Base-by-base conservation (phyloP, 2,797 vertebrate genomes). In the Cuculus canorus region DNA sequence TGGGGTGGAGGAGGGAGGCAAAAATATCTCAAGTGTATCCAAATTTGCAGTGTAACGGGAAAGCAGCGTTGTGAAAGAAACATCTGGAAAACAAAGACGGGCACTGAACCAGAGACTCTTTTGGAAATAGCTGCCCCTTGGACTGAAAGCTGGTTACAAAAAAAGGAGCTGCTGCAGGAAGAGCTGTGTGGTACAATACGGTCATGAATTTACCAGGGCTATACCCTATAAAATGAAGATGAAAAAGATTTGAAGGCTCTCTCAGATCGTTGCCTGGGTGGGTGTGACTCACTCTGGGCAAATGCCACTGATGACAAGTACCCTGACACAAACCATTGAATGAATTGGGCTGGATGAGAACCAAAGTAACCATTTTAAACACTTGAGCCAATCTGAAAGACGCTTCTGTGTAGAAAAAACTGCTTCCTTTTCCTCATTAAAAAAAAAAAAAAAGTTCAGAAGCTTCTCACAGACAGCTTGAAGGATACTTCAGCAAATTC, bases 281-380 rank as follows among this genome's bases (percentile, higher is more conserved):
- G 57, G 45, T 78, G 68, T 95, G 86, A 96, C 69, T 91, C 88
- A 92, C 47, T 30, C 86, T 85, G 83, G 78, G 86, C 82, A 92
- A 95, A 92, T 87, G 86, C 81, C 65, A 75, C 88, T 3, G 50
- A 57, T 89, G 93, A 95, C 81, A 95, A 94, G 45, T 27, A 82
- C 56, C 66, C 77, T 92, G 70, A 84, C 70, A 96, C 33, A 91
- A 91, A 92, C 84, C 78, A 54, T 53, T 95, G 92, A 97, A 95
- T 92, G 61, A 94, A 89, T 54, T 68, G 76, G 48, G 27, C 89
- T 96, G 96, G 71, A 95, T 82, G 33, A 57, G 68, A 90, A 93
- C 86, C 90, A 95, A 82, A 90, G 50, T 22, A 94, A 82, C 66
- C 30, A 59, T 94, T 94, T 83, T 22, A 95, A 50, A 69, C 85